These are phyloP conservation scores for Gallinago solitaria DNA, from an alignment of 2,797 vertebrate genomes.

Conservation along the genomic window DNA sequence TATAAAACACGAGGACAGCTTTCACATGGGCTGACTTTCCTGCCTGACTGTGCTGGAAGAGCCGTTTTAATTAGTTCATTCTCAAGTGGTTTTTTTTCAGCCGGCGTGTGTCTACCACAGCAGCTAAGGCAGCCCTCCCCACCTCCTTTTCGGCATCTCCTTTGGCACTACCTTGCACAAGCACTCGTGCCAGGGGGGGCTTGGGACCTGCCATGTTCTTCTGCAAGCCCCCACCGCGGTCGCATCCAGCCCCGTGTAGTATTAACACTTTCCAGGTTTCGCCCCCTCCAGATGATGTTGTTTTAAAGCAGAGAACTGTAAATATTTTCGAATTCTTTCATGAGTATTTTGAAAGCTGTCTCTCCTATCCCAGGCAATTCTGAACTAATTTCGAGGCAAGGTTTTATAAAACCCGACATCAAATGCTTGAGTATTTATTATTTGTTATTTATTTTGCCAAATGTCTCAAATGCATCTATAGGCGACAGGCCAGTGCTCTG, in stretches of 20 bases:
- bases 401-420: constrained; percentile 66
- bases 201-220: neutral
- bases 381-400: constrained; percentile 66
- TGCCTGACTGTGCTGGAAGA: neutral
- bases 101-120: neutral
- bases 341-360: constrained; percentile 66
- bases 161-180: neutral
- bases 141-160: neutral
- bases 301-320: constrained; percentile 65
- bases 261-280: constrained; percentile 68
- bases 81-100: neutral
- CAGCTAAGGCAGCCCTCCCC: neutral
- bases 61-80: neutral
- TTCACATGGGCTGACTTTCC: neutral
- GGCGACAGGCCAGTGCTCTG: constrained; percentile 68
- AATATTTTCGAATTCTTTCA: constrained; percentile 70
- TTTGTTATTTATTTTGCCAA: constrained; percentile 74
- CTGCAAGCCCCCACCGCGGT: neutral
- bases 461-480: constrained; percentile 70
- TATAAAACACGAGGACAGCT: accelerated
- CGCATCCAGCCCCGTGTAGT: neutral
- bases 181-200: neutral
- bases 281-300: constrained; percentile 44
- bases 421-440: constrained; percentile 65
- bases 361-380: constrained; percentile 61